These are phyloP conservation scores for Elaphurus davidianus DNA, from an alignment of 2,113 vertebrate genomes.

Conservation along the genomic window DNA sequence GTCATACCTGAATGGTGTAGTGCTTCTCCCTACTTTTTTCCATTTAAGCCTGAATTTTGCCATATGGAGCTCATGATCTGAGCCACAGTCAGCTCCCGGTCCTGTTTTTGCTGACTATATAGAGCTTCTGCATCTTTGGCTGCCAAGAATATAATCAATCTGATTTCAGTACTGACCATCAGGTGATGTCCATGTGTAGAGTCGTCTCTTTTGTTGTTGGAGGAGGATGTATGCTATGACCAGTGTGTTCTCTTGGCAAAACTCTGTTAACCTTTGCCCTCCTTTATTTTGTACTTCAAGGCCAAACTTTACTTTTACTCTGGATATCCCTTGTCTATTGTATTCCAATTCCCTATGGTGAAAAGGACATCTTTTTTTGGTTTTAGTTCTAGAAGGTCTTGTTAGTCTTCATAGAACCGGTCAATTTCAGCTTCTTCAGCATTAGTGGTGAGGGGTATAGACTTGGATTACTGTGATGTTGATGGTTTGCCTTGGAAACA, in stretches of 20 bases:
- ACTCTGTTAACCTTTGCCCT: not conserved
- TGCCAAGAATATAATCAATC: not conserved
- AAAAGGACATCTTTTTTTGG: not conserved
- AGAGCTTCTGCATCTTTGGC: not conserved
- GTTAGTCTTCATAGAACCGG: not conserved
- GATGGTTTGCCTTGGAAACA: not conserved
- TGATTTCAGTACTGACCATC: not conserved
- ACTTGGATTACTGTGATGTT: not conserved
- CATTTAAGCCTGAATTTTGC: not conserved
- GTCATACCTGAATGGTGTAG: not conserved
- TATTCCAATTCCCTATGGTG: not conserved
- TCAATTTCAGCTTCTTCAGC: not conserved
- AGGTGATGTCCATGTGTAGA: not conserved
- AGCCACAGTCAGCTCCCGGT: not conserved
- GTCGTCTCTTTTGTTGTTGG: not conserved
- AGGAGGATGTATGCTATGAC: not conserved
- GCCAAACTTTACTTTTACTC: not conserved
- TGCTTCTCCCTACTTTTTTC: not conserved
- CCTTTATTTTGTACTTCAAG: not conserved
- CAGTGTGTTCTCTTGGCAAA: not conserved
- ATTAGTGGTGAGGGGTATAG: not conserved
- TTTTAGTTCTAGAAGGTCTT: not conserved
- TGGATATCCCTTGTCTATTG: not conserved
- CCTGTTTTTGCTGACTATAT: not conserved
- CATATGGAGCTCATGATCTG: not conserved